Conservation (phyloP, 2,113 vertebrate genomes). For the Hippopotamus amphibius region DNA sequence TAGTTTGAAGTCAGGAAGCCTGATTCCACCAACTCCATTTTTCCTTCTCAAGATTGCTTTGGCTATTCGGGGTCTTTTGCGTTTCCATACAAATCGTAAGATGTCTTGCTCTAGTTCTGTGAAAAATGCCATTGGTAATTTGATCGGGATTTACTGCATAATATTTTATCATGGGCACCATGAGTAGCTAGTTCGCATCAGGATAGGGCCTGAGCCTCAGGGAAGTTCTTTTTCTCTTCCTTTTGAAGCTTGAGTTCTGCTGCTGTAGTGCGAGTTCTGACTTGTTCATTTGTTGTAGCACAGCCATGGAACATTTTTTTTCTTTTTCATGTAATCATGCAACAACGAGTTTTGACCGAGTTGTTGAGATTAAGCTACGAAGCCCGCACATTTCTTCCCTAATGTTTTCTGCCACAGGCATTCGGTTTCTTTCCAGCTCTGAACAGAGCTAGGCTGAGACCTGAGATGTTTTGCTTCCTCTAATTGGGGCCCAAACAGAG, state of each 20-base stretch:
- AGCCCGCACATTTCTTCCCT: background rate
- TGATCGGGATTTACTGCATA: too few species aligned
- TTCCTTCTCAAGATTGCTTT: too few species aligned
- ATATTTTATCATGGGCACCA: background rate
- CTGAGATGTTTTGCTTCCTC: background rate
- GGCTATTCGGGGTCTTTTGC: too few species aligned
- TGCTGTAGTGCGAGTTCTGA: background rate
- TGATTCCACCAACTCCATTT: too few species aligned
- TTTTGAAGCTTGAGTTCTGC: background rate
- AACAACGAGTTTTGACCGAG: background rate
- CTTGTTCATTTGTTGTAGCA: background rate
- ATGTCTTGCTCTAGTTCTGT: too few species aligned
- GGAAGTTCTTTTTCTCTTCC: background rate
- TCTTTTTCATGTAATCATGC: background rate
- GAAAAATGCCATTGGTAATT: too few species aligned
- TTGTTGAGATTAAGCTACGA: background rate
- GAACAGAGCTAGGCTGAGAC: background rate
- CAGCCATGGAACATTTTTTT: background rate
- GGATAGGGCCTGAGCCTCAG: background rate
- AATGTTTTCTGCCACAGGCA: background rate
- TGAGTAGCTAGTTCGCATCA: background rate
- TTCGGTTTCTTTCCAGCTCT: background rate
- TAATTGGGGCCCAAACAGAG: background rate
- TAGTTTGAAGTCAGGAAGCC: too few species aligned
- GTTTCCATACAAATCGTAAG: too few species aligned